These are phyloP conservation scores for Pituophis catenifer DNA, from an alignment of 2,113 vertebrate genomes.

Conservation along the genomic window DNA sequence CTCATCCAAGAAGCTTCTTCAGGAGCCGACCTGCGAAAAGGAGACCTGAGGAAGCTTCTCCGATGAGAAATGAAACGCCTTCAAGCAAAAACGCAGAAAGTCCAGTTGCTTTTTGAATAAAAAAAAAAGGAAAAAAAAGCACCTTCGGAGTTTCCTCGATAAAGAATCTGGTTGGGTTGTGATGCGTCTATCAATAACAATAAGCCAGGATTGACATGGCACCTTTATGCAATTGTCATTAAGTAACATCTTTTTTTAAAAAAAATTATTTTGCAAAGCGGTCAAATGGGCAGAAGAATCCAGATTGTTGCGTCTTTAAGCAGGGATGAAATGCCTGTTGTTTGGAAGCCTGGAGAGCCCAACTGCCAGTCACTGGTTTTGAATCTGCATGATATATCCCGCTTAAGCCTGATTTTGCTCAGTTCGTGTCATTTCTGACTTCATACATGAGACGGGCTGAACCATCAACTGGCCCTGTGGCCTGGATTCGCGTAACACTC, in stretches of 20 bases:
- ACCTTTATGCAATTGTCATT: not conserved
- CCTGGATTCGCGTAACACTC: not conserved
- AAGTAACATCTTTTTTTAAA: not conserved
- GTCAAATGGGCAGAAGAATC: not conserved
- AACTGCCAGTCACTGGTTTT: not conserved
- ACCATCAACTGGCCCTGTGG: not conserved
- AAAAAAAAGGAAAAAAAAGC: no score
- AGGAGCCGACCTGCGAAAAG: not conserved
- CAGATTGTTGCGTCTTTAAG: not conserved
- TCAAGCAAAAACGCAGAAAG: not conserved
- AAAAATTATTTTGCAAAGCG: not conserved
- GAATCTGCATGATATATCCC: not conserved
- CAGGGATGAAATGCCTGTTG: not conserved
- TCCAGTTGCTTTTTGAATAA: not conserved
- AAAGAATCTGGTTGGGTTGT: not conserved
- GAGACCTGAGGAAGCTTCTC: not conserved
- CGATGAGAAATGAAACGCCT: accelerated
- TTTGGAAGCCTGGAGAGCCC: not conserved
- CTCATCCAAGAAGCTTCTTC: not conserved
- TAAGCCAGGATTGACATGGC: not conserved
- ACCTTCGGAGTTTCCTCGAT: no score
- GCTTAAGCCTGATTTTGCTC: not conserved
- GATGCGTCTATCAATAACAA: not conserved
- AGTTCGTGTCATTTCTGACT: not conserved
- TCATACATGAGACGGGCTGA: not conserved